Percentiles rank a stretch among this genome's conserved stretches.
Conservation (phyloP, 2,797 vertebrate species). For the Chelon labrosus region DNA sequence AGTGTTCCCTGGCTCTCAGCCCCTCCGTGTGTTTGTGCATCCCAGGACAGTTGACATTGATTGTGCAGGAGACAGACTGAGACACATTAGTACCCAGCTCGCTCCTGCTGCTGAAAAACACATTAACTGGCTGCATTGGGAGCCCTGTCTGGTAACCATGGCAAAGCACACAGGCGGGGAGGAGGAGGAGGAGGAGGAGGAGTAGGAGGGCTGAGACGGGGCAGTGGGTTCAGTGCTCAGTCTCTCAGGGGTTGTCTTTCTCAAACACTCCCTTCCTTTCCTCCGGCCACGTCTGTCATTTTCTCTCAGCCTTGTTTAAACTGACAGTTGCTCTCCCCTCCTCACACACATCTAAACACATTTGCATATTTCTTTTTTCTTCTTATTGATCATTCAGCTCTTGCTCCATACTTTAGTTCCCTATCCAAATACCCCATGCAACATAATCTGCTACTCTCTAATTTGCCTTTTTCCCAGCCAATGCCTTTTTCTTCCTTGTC, state of each 20-base stretch:
- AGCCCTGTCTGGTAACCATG: slow-evolving; percentile 86
- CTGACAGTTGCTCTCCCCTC: slow-evolving; percentile 44
- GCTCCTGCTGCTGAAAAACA: slow-evolving; percentile 81
- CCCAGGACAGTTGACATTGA: slow-evolving; percentile 83
- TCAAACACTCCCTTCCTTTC: slow-evolving; percentile 72
- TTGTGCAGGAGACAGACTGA: slow-evolving; percentile 82
- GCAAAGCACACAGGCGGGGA: slow-evolving; percentile 76
- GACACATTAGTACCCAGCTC: slow-evolving; percentile 82
- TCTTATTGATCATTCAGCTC: slow-evolving; percentile 55
- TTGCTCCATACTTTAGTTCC: slow-evolving; percentile 52
- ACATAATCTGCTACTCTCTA: slow-evolving; percentile 54
- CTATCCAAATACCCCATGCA: slow-evolving; percentile 40
- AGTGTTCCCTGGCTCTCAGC: slow-evolving; percentile 63
- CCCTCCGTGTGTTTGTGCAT: slow-evolving; percentile 73
- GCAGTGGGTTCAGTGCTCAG: slow-evolving; percentile 77
- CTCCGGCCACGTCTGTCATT: slow-evolving; percentile 76
- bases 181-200: slow-evolving; percentile 57
- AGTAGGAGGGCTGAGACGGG: slow-evolving; percentile 68
- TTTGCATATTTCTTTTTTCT: slow-evolving; percentile 67
- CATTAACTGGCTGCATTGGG: slow-evolving; percentile 85
- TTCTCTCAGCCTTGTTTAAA: slow-evolving; percentile 51
- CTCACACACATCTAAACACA: slow-evolving; percentile 43
- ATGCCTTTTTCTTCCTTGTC: slow-evolving; percentile 26
- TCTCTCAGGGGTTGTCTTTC: slow-evolving; percentile 77
- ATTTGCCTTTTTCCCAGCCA: slow-evolving; percentile 19